A percentile compares a stretch with the other conserved stretches of the same genome.
These are phyloP conservation scores for Pristionchus pacificus DNA, from an alignment of 1,140 invertebrate species.

Conservation along the genomic window DNA sequence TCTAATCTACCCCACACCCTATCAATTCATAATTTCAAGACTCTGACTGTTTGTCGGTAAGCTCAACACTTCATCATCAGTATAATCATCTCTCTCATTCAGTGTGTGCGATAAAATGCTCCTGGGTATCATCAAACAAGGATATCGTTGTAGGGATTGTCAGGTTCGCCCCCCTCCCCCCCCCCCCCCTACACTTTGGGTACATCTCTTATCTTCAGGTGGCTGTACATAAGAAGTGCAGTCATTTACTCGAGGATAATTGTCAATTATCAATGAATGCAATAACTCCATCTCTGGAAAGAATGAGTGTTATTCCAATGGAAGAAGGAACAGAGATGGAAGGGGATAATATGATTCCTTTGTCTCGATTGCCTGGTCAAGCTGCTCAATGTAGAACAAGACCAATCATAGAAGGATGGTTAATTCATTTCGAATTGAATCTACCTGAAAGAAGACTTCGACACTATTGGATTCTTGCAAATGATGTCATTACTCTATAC, in stretches of 20 bases:
- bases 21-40: constrained; percentile 53
- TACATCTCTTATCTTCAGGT: constrained; percentile 38
- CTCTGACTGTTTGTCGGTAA: constrained; percentile 49
- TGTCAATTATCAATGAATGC: constrained; percentile 51
- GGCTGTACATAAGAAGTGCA: constrained; percentile 57
- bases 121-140: constrained; percentile 53
- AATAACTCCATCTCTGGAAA: constrained; percentile 42
- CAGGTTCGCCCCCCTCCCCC: constrained; percentile 36
- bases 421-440: constrained; percentile 49
- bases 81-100: not conserved
- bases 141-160: constrained; percentile 54
- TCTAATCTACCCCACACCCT: constrained; percentile 48
- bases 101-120: constrained; percentile 57
- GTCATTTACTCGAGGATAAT: constrained; percentile 38
- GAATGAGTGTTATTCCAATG: constrained; percentile 41
- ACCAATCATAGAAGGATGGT: constrained; percentile 47
- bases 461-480: constrained; percentile 52
- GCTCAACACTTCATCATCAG: not conserved
- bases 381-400: constrained; percentile 3
- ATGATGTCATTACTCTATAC: constrained; percentile 51
- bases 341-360: constrained; percentile 21
- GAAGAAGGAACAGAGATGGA: constrained; percentile 7
- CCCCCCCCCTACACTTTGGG: not conserved
- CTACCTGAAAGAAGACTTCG: constrained; percentile 46
- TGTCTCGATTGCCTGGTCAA: constrained; percentile 25